These are phyloP conservation scores for Philopedon plagiatum DNA, from an alignment of 2,888 invertebrate genomes.

Conservation along the genomic window DNA sequence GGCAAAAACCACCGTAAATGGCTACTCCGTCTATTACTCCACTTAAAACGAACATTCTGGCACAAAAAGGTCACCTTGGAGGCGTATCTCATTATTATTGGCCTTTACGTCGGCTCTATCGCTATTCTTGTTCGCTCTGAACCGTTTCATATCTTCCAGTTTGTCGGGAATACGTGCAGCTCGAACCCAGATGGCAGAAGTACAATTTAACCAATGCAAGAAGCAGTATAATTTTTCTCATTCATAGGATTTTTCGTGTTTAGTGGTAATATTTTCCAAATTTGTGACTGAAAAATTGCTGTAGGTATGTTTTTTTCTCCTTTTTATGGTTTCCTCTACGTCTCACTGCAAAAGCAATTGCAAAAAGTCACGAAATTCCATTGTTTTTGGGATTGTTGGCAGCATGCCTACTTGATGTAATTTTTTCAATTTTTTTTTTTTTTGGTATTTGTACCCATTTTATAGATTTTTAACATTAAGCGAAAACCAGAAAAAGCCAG, in stretches of 20 bases:
- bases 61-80: constrained; percentile 29
- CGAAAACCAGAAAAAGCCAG: too few species aligned
- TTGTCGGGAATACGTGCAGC: not conserved
- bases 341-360: not conserved
- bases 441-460: not conserved
- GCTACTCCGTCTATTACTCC: too few species aligned
- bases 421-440: constrained; percentile 20
- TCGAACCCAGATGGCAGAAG: not conserved
- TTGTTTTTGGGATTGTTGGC: constrained; percentile 25
- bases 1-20: too few species aligned
- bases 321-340: not conserved
- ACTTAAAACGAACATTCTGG: too few species aligned
- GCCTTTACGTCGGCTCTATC: not conserved
- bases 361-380: not conserved
- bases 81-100: too few species aligned
- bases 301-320: constrained; percentile 26
- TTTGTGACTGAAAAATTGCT: constrained; percentile 43
- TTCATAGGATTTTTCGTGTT: constrained; percentile 17
- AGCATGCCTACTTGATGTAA: constrained; percentile 15
- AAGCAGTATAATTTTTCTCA: constrained; percentile 14
- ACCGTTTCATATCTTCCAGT: not conserved
- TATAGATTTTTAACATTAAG: not conserved
- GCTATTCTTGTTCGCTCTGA: not conserved
- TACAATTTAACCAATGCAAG: not conserved
- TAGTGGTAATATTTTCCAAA: constrained; percentile 20